Evolutionary conservation across 1,140 invertebrate species (phyloP), one percentile per base, ranked within the genome.

Genomic region (Zaprionus kolodkinae): DNA sequence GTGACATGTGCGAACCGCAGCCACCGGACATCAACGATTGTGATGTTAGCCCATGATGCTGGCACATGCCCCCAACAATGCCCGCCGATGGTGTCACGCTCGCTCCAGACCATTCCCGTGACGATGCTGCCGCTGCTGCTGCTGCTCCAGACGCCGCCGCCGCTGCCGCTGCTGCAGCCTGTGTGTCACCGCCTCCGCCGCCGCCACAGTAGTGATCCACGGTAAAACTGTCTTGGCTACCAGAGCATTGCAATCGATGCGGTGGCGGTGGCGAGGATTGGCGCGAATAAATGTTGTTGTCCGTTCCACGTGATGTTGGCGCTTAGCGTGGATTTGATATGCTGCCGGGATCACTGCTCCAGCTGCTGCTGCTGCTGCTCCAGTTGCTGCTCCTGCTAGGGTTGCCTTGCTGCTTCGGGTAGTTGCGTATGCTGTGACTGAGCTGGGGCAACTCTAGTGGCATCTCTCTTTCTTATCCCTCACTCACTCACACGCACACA

Each of bases 201-300:
- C 79, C 87, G 78, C 82, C 88, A 81, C 92, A 93, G 81, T 92
- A 92, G 77, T 92, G 92, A 90, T 93, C 92, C 90, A 92, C 91
- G 90, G 92, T 91, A 92, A 93, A 93, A 92, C 92, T 93, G 75
- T 92, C 92, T 92, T 93, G 92, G 92, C 92, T 93, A 93, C 92
- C 92, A 93, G 92, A 93, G 86, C 92, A 93, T 93, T 92, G 92
- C 82, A 93, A 86, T 81, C 92, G 91, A 85, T 92, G 92, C 81
- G 87, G 91, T 91, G 92, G 87, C 78, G 92, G 92, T 85, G 91
- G 78, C 74, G 92, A 92, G 70, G 90, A 90, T 81, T 92, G 92
- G 69, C 92, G 87, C 74, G 92, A 92, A 71, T 92, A 92, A 92
- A 92, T 92, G 85, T 91, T 92, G 84, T 84, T 63, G 67, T 36